Evolutionary conservation across 2,797 vertebrate genomes (phyloP).

Genomic region (Hozukius guyotensis): DNA sequence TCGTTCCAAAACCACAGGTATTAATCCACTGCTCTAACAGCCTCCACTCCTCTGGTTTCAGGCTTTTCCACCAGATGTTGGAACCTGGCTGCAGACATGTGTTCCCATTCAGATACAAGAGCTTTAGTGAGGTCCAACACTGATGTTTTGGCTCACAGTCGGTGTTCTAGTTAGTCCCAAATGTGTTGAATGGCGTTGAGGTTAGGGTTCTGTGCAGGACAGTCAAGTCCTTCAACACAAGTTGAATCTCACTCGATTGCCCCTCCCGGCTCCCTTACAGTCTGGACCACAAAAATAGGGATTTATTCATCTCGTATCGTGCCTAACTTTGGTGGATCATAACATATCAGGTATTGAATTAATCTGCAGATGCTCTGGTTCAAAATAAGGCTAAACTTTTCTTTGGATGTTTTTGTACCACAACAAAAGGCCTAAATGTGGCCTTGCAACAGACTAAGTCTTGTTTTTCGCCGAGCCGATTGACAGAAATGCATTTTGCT

Average conservation of each 20-base stretch:
- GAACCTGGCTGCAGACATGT: background rate
- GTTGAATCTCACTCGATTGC: too few relatives aligned
- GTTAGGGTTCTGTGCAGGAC: background rate
- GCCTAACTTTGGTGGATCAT: background rate
- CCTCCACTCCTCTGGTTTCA: background rate
- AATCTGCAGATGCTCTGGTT: too few relatives aligned
- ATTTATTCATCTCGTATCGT: too few relatives aligned
- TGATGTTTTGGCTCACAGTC: background rate
- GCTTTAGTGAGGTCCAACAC: background rate
- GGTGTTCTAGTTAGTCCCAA: background rate
- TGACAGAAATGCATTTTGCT: background rate
- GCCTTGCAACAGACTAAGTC: background rate
- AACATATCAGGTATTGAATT: background rate
- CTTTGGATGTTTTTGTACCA: too few relatives aligned
- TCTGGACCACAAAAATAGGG: accelerated
- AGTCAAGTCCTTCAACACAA: background rate
- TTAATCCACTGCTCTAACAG: too few relatives aligned
- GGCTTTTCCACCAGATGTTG: background rate
- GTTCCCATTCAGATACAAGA: background rate
- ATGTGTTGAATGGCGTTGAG: background rate
- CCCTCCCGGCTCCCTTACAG: too few relatives aligned
- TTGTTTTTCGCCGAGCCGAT: background rate
- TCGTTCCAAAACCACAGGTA: background rate
- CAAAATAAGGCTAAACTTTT: too few relatives aligned
- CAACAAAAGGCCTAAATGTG: background rate